Evolutionary conservation across 2,113 vertebrate species (phyloP).

Genomic region (Phalacrocorax carbo): DNA sequence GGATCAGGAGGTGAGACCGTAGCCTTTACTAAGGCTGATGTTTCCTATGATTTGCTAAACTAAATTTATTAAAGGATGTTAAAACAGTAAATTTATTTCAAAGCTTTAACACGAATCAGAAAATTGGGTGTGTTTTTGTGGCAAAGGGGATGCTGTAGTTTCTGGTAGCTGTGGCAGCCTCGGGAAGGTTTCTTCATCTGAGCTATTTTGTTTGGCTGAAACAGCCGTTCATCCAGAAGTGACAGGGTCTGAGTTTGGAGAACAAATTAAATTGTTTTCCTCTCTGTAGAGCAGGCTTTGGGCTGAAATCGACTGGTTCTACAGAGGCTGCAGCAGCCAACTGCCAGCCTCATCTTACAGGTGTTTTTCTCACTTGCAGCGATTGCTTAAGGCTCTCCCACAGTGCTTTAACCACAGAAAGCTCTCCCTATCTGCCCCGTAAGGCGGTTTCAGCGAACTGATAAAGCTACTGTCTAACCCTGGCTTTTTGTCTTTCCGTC

Average conservation of each 20-base stretch:
- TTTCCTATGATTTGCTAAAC: neutral
- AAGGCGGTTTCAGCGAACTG: neutral
- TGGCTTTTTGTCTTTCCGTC: neutral
- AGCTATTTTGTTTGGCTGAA: neutral
- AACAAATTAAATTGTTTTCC: neutral
- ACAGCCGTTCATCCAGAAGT: neutral
- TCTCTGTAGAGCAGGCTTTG: neutral
- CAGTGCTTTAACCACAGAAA: neutral
- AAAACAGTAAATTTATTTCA: neutral
- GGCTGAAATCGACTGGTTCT: neutral
- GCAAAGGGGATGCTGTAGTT: neutral
- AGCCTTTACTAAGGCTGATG: neutral
- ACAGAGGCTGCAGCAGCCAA: neutral
- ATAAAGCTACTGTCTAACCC: neutral
- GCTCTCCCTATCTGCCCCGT: rapidly evolving
- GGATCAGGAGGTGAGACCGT: neutral
- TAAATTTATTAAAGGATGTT: neutral
- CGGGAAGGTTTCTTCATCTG: neutral
- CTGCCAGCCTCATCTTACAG: no score
- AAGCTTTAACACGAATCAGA: neutral
- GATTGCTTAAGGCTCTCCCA: neutral
- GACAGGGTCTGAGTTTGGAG: neutral
- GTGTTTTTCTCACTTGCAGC: no score
- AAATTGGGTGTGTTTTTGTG: neutral
- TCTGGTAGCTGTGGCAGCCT: neutral